These are phyloP conservation scores for Leptatherina wallacei DNA, from an alignment of 2,797 vertebrate genomes.

Conservation along the genomic window DNA sequence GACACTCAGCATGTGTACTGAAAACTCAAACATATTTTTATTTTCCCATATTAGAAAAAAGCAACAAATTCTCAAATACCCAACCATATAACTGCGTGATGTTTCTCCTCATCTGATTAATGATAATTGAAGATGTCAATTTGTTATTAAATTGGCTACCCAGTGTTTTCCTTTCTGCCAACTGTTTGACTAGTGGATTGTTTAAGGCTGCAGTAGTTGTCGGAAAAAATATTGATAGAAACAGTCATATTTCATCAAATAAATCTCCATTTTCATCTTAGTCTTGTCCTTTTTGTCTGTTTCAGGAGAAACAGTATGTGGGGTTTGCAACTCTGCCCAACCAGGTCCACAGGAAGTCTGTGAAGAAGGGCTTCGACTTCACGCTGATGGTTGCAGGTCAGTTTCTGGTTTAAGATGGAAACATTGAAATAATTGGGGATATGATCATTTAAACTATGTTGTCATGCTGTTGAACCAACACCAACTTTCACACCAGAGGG, in stretches of 20 bases:
- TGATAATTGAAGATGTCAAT: no score
- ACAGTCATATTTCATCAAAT: not conserved
- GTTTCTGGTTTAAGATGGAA: slow-evolving; percentile 27
- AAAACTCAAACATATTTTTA: not conserved
- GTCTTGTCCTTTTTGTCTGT: slow-evolving; percentile 36
- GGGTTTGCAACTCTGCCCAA: slow-evolving; percentile 96
- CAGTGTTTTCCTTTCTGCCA: not conserved
- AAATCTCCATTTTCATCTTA: slow-evolving; percentile 7
- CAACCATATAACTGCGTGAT: not conserved
- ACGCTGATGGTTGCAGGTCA: slow-evolving; percentile 97
- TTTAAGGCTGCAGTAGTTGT: not conserved
- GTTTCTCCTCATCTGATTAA: not conserved
- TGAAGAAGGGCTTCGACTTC: slow-evolving; percentile 98
- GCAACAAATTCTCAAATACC: not conserved
- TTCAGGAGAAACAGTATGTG: slow-evolving; percentile 95
- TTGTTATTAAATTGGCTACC: not conserved
- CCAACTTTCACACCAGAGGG: not conserved
- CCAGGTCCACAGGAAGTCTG: slow-evolving; percentile 96
- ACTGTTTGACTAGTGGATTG: no score
- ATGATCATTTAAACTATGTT: not conserved
- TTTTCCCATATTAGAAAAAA: not conserved
- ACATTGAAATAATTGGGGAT: not conserved
- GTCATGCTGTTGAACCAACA: not conserved
- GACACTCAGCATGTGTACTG: not conserved
- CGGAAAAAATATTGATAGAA: not conserved